Evolutionary conservation across 2,888 invertebrate genomes (phyloP).

Genomic region (Drosophila trichaetosa): DNA sequence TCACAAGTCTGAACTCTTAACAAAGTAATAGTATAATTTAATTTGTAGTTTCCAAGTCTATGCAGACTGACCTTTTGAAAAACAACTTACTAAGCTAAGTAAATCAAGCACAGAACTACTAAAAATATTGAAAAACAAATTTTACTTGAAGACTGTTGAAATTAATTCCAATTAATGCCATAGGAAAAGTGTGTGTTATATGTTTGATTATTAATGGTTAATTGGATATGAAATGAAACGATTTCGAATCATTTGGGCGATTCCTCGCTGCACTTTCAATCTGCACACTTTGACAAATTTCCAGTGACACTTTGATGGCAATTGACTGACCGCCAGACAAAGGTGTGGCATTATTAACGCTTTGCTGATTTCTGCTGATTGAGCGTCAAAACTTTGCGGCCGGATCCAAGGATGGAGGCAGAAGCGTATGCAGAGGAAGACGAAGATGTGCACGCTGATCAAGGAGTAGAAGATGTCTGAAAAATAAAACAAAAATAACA

Average conservation of each 20-base stretch:
- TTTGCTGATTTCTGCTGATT: conserved; percentile 68
- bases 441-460: not conserved
- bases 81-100: too few species aligned
- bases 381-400: conserved; percentile 71
- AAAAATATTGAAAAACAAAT: not conserved
- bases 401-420: conserved; percentile 21
- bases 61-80: too few species aligned
- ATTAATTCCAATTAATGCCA: not conserved
- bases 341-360: conserved; percentile 74
- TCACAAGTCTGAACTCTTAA: not conserved
- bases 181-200: not conserved
- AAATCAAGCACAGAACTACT: too few species aligned
- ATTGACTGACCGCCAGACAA: conserved; percentile 56
- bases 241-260: not conserved
- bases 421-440: not conserved
- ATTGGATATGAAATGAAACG: not conserved
- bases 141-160: not conserved
- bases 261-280: conserved; percentile 28
- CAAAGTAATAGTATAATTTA: not conserved
- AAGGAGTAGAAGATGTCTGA: not conserved
- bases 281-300: conserved; percentile 67
- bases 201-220: not conserved
- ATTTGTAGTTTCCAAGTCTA: not conserved
- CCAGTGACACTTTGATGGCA: conserved; percentile 58
- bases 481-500: not conserved